Conservation (phyloP, 2,797 vertebrate genomes). For the Lithobates pipiens region DNA sequence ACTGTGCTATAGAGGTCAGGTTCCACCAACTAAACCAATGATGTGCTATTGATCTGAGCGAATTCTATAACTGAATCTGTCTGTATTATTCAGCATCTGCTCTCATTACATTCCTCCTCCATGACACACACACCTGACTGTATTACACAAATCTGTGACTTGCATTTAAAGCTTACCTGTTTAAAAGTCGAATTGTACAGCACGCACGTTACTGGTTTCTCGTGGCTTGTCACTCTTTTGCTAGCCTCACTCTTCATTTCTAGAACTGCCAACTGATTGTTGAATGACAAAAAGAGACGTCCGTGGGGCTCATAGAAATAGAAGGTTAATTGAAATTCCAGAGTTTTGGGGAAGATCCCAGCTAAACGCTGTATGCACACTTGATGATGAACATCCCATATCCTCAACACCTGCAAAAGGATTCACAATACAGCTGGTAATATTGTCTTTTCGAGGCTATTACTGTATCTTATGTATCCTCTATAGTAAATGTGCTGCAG, state of each 20-base stretch:
- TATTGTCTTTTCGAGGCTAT: no score
- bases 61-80: neutral
- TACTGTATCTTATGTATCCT: no score
- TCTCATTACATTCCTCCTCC: neutral
- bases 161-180: constrained; percentile 67
- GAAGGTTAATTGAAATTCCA: constrained; percentile 75
- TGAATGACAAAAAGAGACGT: constrained; percentile 79
- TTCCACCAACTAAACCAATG: neutral
- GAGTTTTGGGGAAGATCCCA: constrained; percentile 77
- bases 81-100: neutral
- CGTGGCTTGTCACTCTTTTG: constrained; percentile 74
- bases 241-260: constrained; percentile 70
- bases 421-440: neutral
- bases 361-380: constrained; percentile 78
- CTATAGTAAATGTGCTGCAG: no score
- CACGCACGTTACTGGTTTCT: constrained; percentile 77
- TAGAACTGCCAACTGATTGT: constrained; percentile 77
- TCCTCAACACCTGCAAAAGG: constrained; percentile 78
- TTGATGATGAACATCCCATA: constrained; percentile 83
- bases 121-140: neutral
- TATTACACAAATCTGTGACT: neutral
- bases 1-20: neutral
- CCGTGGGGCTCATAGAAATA: constrained; percentile 79
- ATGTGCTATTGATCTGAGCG: neutral
- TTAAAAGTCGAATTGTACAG: constrained; percentile 73